Percentiles rank a stretch among this genome's conserved stretches.
phyloP scores from a whole-genome alignment of 2,113 vertebrate species.

The Columba janthina region DNA sequence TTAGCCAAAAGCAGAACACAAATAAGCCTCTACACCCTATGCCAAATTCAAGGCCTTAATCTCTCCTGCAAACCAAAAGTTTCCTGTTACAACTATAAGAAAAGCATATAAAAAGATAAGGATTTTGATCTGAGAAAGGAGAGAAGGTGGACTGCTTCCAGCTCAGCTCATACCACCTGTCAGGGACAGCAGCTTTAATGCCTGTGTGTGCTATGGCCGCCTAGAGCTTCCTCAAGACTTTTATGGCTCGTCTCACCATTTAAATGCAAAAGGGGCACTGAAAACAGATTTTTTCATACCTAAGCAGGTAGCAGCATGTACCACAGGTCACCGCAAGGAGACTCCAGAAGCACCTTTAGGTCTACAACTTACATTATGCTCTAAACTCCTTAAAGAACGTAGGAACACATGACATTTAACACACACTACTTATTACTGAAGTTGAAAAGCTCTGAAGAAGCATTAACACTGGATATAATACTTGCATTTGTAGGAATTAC shows the following conservation, averaged over 20 bases:
- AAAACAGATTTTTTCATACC: background rate
- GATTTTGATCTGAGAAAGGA: background rate
- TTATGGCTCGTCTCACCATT: background rate
- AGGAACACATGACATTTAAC: background rate
- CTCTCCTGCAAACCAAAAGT: background rate
- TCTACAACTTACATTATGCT: background rate
- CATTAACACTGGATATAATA: background rate
- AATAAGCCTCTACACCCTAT: background rate
- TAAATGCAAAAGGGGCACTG: background rate
- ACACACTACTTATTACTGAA: background rate
- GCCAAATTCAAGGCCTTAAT: background rate
- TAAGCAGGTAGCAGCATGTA: background rate
- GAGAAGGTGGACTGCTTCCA: background rate
- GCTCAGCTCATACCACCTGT: background rate
- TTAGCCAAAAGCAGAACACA: background rate
- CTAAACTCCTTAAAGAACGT: background rate
- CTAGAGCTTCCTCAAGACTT: background rate
- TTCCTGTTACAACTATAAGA: background rate
- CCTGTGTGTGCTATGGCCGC: rapidly evolving
- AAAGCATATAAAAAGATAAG: background rate
- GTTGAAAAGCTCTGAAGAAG: background rate
- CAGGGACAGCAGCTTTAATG: background rate
- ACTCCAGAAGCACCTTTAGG: background rate
- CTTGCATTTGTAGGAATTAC: background rate
- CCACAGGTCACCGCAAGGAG: background rate